Percentiles rank a stretch among this genome's conserved stretches.
Conservation (phyloP, 2,113 vertebrate genomes). For the Emberiza fucata region DNA sequence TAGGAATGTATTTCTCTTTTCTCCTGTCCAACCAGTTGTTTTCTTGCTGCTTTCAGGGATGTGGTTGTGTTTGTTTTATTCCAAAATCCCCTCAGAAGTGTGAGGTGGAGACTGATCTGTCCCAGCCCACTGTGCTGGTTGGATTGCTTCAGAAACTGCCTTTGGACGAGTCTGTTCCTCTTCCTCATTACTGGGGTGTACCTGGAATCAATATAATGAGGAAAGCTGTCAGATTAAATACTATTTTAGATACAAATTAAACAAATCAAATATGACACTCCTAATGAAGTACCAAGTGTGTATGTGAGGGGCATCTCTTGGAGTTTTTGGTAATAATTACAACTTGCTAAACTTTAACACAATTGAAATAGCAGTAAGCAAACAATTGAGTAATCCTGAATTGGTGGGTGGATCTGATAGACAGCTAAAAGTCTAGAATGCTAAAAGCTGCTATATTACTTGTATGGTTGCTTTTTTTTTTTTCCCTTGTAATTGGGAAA, state of each 20-base stretch:
- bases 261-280: not conserved
- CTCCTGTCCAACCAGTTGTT: not conserved
- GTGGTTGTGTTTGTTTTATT: not conserved
- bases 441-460: not conserved
- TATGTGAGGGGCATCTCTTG: not conserved
- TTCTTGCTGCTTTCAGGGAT: not conserved
- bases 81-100: not conserved
- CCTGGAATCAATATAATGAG: not conserved
- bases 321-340: not conserved
- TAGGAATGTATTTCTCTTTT: not conserved
- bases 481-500: not conserved
- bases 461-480: not conserved
- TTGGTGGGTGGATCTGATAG: constrained; percentile 8
- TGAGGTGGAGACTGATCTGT: not conserved
- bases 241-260: not conserved
- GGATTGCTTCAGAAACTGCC: not conserved
- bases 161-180: not conserved
- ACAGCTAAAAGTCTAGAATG: not conserved
- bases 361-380: not conserved
- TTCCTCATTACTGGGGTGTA: not conserved
- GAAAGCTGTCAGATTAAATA: not conserved
- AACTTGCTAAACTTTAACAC: constrained; percentile 15
- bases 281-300: not conserved
- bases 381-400: constrained; percentile 11
- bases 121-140: not conserved